Conservation (phyloP, 2,888 invertebrate genomes). For the Drosophila pegasa region DNA sequence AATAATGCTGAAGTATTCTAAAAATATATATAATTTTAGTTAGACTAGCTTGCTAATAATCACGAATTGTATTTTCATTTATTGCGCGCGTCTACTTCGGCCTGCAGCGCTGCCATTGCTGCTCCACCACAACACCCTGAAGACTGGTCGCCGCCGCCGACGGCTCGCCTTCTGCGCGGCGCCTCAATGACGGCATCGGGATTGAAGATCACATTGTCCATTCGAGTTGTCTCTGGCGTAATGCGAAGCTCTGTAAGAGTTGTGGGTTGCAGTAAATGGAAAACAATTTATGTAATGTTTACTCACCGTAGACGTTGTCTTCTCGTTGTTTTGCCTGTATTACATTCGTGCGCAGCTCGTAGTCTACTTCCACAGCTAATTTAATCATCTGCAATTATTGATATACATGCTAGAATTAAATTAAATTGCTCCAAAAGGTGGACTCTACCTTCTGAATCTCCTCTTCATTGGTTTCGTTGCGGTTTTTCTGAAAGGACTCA, state of each 20-base stretch:
- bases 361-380: conserved; percentile 89
- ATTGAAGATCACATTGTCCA: conserved; percentile 88
- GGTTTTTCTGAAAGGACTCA: conserved; percentile 90
- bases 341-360: conserved; percentile 89
- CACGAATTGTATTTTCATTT: conserved; percentile 50
- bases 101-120: conserved; percentile 65
- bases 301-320: conserved; percentile 88
- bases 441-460: conserved; percentile 87
- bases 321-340: conserved; percentile 90
- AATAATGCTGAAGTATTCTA: conserved; percentile 42
- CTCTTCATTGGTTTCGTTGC: conserved; percentile 86
- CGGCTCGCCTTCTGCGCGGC: conserved; percentile 58
- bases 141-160: conserved; percentile 31
- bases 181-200: conserved; percentile 85
- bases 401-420: no score
- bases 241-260: conserved; percentile 74
- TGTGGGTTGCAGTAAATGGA: not conserved
- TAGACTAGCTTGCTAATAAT: conserved; percentile 31
- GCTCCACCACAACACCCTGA: conserved; percentile 62
- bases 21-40: conserved; percentile 35
- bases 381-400: conserved; percentile 87
- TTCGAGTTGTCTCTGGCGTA: conserved; percentile 78
- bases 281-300: conserved; percentile 34
- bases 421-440: not conserved
- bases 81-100: conserved; percentile 47